Base-by-base conservation (phyloP, 2,797 vertebrate species). In the Macropus fuliginosus region DNA sequence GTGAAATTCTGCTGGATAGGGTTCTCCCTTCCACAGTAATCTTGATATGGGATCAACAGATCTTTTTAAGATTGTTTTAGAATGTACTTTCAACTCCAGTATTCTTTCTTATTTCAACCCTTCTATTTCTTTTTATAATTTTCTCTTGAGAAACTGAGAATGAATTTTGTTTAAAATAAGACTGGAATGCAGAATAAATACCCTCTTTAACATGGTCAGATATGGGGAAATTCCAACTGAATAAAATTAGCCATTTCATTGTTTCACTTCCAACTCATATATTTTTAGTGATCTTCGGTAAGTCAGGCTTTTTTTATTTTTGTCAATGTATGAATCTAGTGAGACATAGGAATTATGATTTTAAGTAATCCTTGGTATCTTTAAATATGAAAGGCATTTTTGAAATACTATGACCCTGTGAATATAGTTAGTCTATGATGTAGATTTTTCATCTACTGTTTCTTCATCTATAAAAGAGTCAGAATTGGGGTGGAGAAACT, bases 91-190 rank as follows among this genome's bases (percentile, higher is more conserved):
- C 3, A 0, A 31, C 55, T 14, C 1, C 14, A 4, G 5, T 55
- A 24, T 62, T 91, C 91, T 56, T 31, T 12, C n/a, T 91, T 54
- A 21, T n/a, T 93, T 4, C 55, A 94, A 28, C 0, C 12, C 21
- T 95, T 89, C 56, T 91, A 10, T 94, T 95, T 56, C 5, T 90
- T 57, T 54, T 93, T 54, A 90, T 93, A 59, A 91, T 54, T 13
- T 95, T 56, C 0, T 3, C 50, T 21, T 93, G 2, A n/a, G 21
- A 81, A 55, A 18, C 94, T 92, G 46, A n/a, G 31, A 91, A 87
- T 94, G 90, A 94, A 95, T 94, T 94, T 54, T 92, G 12, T 46
- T 91, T 97, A 87, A 91, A 54, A 92, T 29, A 93, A 12, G 62
- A 95, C 62, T 93, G 54, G 92, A 96, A 96, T 91, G n/a, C 40